phyloP scores from a whole-genome alignment of 2,888 invertebrate species.

The Meteorus colon region DNA sequence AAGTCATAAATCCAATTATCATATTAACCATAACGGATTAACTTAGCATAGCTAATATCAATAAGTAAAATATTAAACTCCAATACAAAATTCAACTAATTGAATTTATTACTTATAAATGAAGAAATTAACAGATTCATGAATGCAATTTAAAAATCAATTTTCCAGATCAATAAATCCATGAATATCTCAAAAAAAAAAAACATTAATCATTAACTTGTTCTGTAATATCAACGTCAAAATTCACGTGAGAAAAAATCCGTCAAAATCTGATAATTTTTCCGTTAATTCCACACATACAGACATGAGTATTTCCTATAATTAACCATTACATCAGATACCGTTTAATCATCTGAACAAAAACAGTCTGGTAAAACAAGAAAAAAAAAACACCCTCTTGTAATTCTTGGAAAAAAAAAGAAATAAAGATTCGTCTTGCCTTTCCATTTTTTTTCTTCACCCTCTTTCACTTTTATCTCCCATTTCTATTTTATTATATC shows the following conservation, averaged over 20 bases:
- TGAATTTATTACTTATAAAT: neutral
- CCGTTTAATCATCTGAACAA: neutral
- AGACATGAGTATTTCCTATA: neutral
- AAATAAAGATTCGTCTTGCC: neutral
- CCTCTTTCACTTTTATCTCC: neutral
- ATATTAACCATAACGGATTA: neutral
- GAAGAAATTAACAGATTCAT: neutral
- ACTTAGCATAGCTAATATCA: neutral
- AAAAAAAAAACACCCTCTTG: neutral
- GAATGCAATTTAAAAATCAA: neutral
- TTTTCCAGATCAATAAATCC: neutral
- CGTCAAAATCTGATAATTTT: neutral
- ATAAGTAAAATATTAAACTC: neutral
- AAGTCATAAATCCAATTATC: slow-evolving; percentile 2
- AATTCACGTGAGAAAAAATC: neutral
- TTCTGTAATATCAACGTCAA: neutral
- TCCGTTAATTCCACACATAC: neutral
- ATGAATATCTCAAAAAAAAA: neutral
- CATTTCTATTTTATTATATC: neutral
- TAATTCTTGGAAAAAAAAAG: neutral
- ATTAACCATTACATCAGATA: neutral
- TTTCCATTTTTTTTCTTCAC: neutral
- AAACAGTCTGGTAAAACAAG: neutral
- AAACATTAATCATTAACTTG: neutral
- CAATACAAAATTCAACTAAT: neutral